These are phyloP conservation scores for Rhinoraja longicauda DNA, from an alignment of 2,797 vertebrate species.

Conservation along the genomic window DNA sequence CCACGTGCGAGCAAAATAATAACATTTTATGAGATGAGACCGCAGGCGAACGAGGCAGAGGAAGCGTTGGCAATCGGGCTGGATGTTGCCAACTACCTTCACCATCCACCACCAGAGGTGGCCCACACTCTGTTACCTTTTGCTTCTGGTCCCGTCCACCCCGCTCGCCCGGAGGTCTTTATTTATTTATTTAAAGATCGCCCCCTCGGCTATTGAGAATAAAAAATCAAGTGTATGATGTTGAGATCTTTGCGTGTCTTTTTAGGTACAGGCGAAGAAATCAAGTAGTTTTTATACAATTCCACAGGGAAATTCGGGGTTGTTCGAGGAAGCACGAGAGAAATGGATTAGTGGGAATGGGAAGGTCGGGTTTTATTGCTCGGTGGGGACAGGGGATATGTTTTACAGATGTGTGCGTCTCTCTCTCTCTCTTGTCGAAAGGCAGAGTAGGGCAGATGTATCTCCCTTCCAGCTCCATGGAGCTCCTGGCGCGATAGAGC, in stretches of 20 bases:
- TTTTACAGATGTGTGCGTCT: neutral
- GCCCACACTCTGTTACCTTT: neutral
- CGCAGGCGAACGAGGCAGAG: neutral
- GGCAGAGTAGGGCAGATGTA: slow-evolving; percentile 4
- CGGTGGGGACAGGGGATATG: neutral
- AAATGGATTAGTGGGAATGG: neutral
- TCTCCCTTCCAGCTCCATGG: neutral
- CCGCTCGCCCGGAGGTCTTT: neutral
- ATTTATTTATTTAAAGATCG: neutral
- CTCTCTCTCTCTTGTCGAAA: neutral
- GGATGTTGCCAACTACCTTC: neutral
- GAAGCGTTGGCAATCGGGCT: no score
- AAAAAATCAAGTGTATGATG: neutral
- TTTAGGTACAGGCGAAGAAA: neutral
- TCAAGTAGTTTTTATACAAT: neutral
- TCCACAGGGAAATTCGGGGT: neutral
- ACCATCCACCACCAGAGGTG: neutral
- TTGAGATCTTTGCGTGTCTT: neutral
- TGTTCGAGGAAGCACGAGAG: neutral
- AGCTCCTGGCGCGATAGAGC: neutral
- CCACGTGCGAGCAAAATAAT: neutral
- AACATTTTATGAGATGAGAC: neutral
- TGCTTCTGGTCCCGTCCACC: no score
- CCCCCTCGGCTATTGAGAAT: neutral
- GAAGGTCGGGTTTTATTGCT: neutral